Percentiles rank a stretch among this genome's conserved stretches.
phyloP scores from a whole-genome alignment of 2,113 vertebrate species.

The Psittacara wagleri region DNA sequence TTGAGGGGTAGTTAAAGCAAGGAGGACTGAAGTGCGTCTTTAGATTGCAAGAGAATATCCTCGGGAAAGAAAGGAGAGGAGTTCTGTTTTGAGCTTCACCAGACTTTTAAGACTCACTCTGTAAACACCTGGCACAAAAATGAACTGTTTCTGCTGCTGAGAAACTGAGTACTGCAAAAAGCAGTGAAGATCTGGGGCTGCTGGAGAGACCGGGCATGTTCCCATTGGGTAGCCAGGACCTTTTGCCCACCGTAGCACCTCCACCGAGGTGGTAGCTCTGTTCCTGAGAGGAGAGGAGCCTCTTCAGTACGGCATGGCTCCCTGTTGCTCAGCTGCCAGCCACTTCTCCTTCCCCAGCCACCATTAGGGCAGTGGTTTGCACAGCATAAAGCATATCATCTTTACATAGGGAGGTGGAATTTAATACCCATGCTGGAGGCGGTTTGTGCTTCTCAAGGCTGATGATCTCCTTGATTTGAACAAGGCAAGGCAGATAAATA shows the following conservation, averaged over 20 bases:
- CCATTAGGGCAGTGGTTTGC: background rate
- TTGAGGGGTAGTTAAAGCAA: background rate
- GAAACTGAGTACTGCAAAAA: background rate
- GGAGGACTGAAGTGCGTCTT: background rate
- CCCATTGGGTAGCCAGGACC: accelerated
- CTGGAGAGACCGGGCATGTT: background rate
- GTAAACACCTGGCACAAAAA: background rate
- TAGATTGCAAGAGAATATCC: background rate
- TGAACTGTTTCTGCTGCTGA: background rate
- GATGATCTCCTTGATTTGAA: background rate
- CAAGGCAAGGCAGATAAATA: background rate
- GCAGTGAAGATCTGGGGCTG: accelerated
- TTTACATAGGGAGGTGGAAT: background rate
- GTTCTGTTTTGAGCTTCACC: background rate
- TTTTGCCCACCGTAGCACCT: background rate
- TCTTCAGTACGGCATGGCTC: background rate
- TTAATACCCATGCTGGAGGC: background rate
- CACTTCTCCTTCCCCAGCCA: background rate
- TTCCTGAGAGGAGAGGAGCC: background rate
- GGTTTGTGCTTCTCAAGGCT: background rate
- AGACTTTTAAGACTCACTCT: background rate
- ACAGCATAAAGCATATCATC: background rate
- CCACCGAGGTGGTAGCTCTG: background rate
- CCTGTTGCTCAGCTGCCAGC: background rate
- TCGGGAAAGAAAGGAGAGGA: background rate